Evolutionary conservation across 2,888 invertebrate genomes (phyloP), one percentile per base, ranked within the genome.

Genomic region (Drosophila fulvimacula): DNA sequence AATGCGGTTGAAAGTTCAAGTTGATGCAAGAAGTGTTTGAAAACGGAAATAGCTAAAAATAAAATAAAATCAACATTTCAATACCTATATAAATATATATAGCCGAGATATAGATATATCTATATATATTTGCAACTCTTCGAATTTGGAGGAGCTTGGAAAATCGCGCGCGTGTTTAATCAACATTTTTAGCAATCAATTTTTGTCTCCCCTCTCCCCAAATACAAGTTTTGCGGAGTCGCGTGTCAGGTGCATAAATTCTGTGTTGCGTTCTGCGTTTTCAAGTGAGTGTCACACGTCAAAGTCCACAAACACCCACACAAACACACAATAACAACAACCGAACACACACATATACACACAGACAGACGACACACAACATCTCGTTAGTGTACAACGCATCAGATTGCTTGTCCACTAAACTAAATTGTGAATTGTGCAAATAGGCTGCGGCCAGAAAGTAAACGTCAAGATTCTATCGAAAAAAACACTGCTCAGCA

Each of bases 381-480:
- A 36, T 5, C 9, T 9, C 6, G 21, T 42, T 30, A 15, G 55
- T 42, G 55, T 41, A 15, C 32, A 34, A 34, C 30, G 34, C 44
- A 44, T 24, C 44, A 24, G n/a, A 42, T 24, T 21, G 36, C 51
- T 24, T 21, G 34, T 51, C 51, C 51, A 21, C 21, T 36, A 51
- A 51, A 52, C 52, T 38, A 39, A 24, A 38, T 52, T 59, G 51
- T 53, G 38, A 66, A 65, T 46, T 68, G 39, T 59, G 48, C 42
- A 34, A 61, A 39, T 56, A 66, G 80, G 81, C 81, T 81, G 36
- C 82, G 81, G 82, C 76, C 79, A 2, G 34, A 61, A 57, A 77
- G 73, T 80, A 85, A 70, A 62, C 90, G 86, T 71, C 90, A 90
- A 90, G 85, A 90, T 91, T 90, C 88, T 90, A 83, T 90, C 87